Evolutionary conservation across 1,140 invertebrate species (phyloP).

Genomic region (Heliconius hermathena): DNA sequence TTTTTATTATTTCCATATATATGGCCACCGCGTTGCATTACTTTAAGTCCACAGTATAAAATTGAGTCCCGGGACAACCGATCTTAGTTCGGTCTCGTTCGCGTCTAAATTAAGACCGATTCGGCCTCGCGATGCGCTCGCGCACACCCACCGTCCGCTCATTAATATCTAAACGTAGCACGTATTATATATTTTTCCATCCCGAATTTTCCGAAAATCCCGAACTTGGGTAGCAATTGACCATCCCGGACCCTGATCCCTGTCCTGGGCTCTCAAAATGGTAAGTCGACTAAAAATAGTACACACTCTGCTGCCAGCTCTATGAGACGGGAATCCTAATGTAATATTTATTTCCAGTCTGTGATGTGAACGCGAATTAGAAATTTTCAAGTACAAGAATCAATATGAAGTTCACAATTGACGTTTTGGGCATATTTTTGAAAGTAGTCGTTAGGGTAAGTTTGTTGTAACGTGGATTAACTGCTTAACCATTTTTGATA

Average conservation of each 20-base stretch:
- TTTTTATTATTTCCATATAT: constrained; percentile 40
- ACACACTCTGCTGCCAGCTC: constrained; percentile 40
- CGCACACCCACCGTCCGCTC: constrained; percentile 57
- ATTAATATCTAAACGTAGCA: constrained; percentile 71
- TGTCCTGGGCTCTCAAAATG: constrained; percentile 42
- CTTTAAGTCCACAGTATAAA: constrained; percentile 50
- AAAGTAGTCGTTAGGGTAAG: constrained; percentile 80
- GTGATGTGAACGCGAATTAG: constrained; percentile 63
- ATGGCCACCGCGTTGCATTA: constrained; percentile 43
- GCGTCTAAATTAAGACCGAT: constrained; percentile 74
- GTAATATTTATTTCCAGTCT: constrained; percentile 62
- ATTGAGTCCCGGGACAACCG: constrained; percentile 57
- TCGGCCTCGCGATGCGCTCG: constrained; percentile 69
- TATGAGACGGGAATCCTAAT: constrained; percentile 35
- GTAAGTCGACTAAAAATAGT: constrained; percentile 51
- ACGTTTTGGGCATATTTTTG: constrained; percentile 78
- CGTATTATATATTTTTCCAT: constrained; percentile 70
- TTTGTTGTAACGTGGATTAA: constrained; percentile 25
- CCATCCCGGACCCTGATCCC: constrained; percentile 25
- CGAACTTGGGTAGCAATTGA: constrained; percentile 40
- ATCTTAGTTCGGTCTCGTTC: constrained; percentile 58
- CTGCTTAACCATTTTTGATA: background rate
- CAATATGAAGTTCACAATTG: constrained; percentile 80
- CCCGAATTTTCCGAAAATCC: constrained; percentile 58
- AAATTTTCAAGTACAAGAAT: constrained; percentile 41